Evolutionary conservation across 2,113 vertebrate species (phyloP).

Genomic region (Lichenostomus cassidix): DNA sequence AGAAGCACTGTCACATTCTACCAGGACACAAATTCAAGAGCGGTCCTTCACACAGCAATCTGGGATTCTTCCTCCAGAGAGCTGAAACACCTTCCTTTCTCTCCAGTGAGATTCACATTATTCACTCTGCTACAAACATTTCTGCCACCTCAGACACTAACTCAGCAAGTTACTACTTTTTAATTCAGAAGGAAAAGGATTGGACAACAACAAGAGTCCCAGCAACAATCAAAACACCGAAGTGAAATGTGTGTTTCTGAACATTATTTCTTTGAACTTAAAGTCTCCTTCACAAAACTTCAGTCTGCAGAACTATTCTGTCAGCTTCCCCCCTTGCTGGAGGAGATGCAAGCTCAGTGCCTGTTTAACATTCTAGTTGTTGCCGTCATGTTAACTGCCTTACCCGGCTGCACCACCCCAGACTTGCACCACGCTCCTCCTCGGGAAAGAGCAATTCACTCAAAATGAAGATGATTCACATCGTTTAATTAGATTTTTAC

Average conservation of each 20-base stretch:
- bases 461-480: conserved; percentile 6
- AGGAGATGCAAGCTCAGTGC: neutral
- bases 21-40: neutral
- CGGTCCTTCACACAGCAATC: neutral
- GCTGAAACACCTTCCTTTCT: neutral
- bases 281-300: neutral
- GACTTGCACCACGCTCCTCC: neutral
- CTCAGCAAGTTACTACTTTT: neutral
- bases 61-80: neutral
- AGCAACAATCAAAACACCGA: neutral
- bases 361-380: neutral
- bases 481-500: neutral
- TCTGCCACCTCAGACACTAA: neutral
- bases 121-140: neutral
- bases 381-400: neutral
- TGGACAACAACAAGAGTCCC: neutral
- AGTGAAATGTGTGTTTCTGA: neutral
- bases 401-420: conserved; percentile 23
- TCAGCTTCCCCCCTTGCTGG: neutral
- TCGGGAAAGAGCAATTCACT: neutral
- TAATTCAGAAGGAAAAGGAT: neutral
- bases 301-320: neutral
- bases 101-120: neutral
- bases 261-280: neutral
- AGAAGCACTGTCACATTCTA: neutral